Percentiles rank a stretch among this genome's conserved stretches.
These are phyloP conservation scores for Henricia sp. DNA, from an alignment of 53 echinoderm and acorn worm species.

Conservation along the genomic window DNA sequence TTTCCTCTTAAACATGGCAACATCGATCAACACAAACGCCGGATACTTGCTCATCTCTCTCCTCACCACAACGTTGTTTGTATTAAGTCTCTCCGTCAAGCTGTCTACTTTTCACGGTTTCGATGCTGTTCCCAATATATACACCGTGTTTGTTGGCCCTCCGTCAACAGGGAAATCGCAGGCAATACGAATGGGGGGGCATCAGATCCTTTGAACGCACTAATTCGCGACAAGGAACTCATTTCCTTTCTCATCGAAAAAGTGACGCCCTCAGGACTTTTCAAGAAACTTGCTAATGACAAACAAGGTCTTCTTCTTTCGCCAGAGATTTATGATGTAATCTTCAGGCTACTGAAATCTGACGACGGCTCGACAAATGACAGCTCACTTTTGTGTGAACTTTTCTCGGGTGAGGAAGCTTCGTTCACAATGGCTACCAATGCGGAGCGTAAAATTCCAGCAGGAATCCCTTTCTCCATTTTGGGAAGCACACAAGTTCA, in stretches of 20 bases:
- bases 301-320: no score
- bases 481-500: slow-evolving; percentile 32
- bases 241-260: slow-evolving; percentile 37
- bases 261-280: slow-evolving; percentile 29
- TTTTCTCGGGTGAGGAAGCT: slow-evolving; percentile 50
- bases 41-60: not conserved
- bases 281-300: slow-evolving; percentile 16
- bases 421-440: slow-evolving; percentile 28
- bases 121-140: slow-evolving; percentile 23
- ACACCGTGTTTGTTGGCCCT: slow-evolving; percentile 4
- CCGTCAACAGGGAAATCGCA: slow-evolving; percentile 7
- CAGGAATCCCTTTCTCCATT: slow-evolving; percentile 27
- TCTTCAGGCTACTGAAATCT: not conserved
- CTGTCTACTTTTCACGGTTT: slow-evolving; percentile 35
- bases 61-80: not conserved
- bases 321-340: no score
- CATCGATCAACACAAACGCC: not conserved
- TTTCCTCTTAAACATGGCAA: not conserved
- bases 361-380: no score
- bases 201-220: not conserved
- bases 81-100: slow-evolving; percentile 21
- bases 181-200: not conserved
- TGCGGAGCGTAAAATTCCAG: not conserved
- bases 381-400: slow-evolving; percentile 42
- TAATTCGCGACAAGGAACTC: not conserved